Conservation (phyloP, 2,113 vertebrate genomes). For the Crypturellus undulatus region DNA sequence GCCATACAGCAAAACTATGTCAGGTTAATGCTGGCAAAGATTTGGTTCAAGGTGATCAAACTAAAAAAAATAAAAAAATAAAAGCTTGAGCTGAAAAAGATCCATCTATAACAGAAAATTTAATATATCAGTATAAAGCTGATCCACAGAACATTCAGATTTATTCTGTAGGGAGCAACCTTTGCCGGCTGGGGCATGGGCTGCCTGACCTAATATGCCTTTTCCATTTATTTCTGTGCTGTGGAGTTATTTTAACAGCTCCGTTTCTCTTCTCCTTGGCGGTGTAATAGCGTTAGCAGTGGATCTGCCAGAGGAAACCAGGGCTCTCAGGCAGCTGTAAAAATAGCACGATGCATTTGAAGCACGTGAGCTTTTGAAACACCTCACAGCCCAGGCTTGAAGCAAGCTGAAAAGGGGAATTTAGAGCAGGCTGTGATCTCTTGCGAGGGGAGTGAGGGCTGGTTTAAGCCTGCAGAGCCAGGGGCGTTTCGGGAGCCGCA, state of each 20-base stretch:
- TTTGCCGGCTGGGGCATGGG: not conserved
- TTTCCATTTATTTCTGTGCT: slow-evolving; percentile 23
- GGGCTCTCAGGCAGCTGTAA: not conserved
- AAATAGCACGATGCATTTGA: slow-evolving; percentile 47
- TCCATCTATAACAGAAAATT: not conserved
- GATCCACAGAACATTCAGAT: not conserved
- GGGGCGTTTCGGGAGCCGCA: not conserved
- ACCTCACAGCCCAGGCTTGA: not conserved
- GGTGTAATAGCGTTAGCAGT: slow-evolving; percentile 18
- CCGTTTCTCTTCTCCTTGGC: slow-evolving; percentile 17
- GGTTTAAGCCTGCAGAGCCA: not conserved
- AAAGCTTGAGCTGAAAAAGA: not conserved
- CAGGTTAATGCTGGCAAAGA: not conserved
- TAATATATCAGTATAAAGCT: not conserved
- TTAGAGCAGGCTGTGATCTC: accelerated
- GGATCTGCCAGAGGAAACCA: slow-evolving; percentile 30
- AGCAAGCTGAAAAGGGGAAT: not conserved
- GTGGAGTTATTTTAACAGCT: slow-evolving; percentile 24
- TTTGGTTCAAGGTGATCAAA: not conserved
- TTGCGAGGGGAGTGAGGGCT: not conserved
- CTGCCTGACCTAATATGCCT: slow-evolving; percentile 22
- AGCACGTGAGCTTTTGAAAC: not conserved
- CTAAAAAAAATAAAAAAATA: not conserved
- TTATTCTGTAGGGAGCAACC: not conserved
- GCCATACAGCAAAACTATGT: not conserved